Evolutionary conservation across 2,888 invertebrate species (phyloP), one percentile per base, ranked within the genome.

Genomic region (Ellobium chinense): DNA sequence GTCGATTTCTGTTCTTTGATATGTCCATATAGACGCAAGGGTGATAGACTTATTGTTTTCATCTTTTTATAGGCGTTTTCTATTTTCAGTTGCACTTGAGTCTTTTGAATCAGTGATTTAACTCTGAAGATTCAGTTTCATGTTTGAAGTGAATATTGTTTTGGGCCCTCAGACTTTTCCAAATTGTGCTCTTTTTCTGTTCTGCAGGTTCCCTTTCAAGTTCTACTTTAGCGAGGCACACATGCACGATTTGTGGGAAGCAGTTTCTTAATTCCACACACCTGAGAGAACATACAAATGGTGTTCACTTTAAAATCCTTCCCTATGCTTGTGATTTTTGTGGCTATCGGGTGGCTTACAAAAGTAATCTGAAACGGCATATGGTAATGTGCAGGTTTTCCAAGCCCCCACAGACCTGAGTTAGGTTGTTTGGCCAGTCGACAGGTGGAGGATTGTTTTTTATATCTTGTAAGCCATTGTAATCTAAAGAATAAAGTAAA

Each of bases 241-340:
- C 56, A 68, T 77, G 77, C 77, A 29, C 58, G n/a, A 60, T 77
- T 58, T 77, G 77, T 60, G 69, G 77, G 60, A 77, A 77, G 29
- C 68, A 39, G 56, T 77, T 77, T 18, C 77, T 69, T 37, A 69
- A 77, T 60, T 56, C 69, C 27, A 69, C 68, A 58, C 78, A 78
- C 29, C 63, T 78, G 63, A 29, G 39, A 46, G 78, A 78, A 58
- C 78, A 78, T 39, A 72, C 68, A 46, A 78, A 78, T 70, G 78
- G 70, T 60, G 78, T 78, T 63, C 78, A 78, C 21, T 72, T 70
- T 70, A 72, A 72, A 54, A 69, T 70, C 34, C 46, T 70, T 27
- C 70, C 70, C 1, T 78, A 70, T 63, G 31, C 62, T 4, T 78
- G 78, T 63, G 70, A 70, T n/a, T 63, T 46, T 27, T 78, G 78